Evolutionary conservation across 1,140 invertebrate species (phyloP).

Genomic region (Drosophila micromelanica): DNA sequence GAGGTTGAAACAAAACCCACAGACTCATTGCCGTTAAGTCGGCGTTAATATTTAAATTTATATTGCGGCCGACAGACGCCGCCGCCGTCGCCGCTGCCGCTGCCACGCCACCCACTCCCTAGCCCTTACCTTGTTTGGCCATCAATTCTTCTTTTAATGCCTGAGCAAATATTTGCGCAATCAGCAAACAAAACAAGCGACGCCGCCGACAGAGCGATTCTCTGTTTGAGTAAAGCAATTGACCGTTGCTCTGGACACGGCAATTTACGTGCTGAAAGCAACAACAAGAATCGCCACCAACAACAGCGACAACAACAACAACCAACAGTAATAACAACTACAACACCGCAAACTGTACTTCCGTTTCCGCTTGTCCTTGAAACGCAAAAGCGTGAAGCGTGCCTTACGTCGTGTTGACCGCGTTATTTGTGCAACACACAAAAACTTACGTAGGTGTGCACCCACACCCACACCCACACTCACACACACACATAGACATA

Average conservation of each 20-base stretch:
- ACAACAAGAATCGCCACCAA: background rate
- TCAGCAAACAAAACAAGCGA: constrained; percentile 80
- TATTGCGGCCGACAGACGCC: constrained; percentile 59
- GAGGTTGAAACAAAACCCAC: constrained; percentile 68
- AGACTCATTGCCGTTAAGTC: constrained; percentile 65
- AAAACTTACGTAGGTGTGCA: constrained; percentile 44
- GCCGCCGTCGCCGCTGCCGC: background rate
- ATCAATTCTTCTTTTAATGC: constrained; percentile 80
- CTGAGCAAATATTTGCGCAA: constrained; percentile 81
- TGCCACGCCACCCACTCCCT: constrained; percentile 2
- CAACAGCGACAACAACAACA: constrained; percentile 2
- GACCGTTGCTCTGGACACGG: constrained; percentile 64
- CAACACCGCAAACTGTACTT: constrained; percentile 58
- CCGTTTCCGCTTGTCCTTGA: constrained; percentile 57
- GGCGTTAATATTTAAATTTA: constrained; percentile 82
- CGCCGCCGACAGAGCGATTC: constrained; percentile 40
- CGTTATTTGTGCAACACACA: constrained; percentile 36
- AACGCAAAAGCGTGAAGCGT: constrained; percentile 10
- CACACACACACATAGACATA: background rate
- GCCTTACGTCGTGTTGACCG: constrained; percentile 23
- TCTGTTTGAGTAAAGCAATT: constrained; percentile 77
- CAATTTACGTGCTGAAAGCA: constrained; percentile 43
- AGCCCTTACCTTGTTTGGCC: constrained; percentile 38
- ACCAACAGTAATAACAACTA: constrained; percentile 7
- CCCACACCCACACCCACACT: background rate